These are phyloP conservation scores for Lophotis ruficrista DNA, from an alignment of 2,113 vertebrate genomes.

Conservation along the genomic window DNA sequence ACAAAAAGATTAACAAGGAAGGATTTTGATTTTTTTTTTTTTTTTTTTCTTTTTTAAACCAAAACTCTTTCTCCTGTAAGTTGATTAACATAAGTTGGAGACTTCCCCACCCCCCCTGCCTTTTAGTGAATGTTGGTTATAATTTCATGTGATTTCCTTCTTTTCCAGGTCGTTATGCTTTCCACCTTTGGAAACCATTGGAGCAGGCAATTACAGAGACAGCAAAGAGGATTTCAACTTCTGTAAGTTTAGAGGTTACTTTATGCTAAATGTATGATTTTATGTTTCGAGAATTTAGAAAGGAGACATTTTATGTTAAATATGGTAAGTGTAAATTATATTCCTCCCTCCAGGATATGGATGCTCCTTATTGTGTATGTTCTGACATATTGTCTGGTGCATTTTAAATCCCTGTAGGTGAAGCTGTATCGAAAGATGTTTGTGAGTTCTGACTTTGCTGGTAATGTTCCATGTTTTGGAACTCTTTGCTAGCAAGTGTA, in stretches of 20 bases:
- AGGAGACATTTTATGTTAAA: background rate
- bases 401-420: background rate
- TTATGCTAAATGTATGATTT: background rate
- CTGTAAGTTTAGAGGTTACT: conserved; percentile 77
- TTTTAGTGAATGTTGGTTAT: background rate
- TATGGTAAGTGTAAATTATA: background rate
- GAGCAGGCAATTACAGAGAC: conserved; percentile 85
- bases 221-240: conserved; percentile 82
- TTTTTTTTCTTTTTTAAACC: background rate
- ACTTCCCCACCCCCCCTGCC: no score
- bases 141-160: background rate
- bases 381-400: background rate
- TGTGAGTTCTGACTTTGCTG: background rate
- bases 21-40: background rate
- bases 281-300: background rate
- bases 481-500: background rate
- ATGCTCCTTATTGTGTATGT: background rate
- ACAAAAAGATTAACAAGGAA: background rate
- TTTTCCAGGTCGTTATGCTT: conserved; percentile 86
- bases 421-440: background rate
- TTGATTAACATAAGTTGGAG: background rate
- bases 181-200: conserved; percentile 90
- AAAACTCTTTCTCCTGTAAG: background rate
- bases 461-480: background rate
- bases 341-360: background rate